These are phyloP conservation scores for Scelioninae gen. 2 DNA, from an alignment of 2,888 invertebrate genomes.

Conservation along the genomic window DNA sequence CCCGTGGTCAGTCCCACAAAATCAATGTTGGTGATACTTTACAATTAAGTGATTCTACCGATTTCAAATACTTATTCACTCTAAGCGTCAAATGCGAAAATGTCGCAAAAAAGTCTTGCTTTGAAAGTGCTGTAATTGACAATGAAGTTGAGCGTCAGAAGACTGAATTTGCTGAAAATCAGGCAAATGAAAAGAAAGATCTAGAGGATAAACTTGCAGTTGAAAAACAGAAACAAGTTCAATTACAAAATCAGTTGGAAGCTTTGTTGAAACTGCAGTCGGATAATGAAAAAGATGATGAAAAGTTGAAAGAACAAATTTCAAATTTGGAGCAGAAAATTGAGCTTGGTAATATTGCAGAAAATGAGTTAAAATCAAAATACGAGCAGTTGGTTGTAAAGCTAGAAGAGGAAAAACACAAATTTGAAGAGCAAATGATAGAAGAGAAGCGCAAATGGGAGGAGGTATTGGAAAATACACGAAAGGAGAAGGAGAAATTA, in stretches of 20 bases:
- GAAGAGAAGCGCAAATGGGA: constrained; percentile 78
- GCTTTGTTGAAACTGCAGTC: constrained; percentile 75
- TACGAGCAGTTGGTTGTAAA: constrained; percentile 76
- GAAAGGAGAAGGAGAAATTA: constrained; percentile 75
- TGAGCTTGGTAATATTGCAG: constrained; percentile 71
- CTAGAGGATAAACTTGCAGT: constrained; percentile 76
- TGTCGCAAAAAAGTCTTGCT: constrained; percentile 62
- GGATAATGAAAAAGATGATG: constrained; percentile 76
- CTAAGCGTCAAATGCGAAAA: constrained; percentile 54
- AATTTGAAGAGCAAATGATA: constrained; percentile 76
- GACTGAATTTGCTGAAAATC: constrained; percentile 65
- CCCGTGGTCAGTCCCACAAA: constrained; percentile 51
- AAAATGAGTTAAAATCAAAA: constrained; percentile 75
- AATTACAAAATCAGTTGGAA: constrained; percentile 75
- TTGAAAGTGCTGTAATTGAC: constrained; percentile 62
- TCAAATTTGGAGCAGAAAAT: constrained; percentile 75
- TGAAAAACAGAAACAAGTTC: constrained; percentile 76
- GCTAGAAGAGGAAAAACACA: constrained; percentile 76
- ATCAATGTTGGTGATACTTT: constrained; percentile 67
- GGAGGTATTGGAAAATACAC: constrained; percentile 74
- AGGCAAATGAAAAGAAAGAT: constrained; percentile 71
- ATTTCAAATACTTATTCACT: constrained; percentile 67
- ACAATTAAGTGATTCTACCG: constrained; percentile 65
- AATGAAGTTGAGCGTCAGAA: constrained; percentile 66
- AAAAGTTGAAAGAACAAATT: constrained; percentile 77